Base-by-base conservation (phyloP, 2,113 vertebrate species). In the Vidua macroura region DNA sequence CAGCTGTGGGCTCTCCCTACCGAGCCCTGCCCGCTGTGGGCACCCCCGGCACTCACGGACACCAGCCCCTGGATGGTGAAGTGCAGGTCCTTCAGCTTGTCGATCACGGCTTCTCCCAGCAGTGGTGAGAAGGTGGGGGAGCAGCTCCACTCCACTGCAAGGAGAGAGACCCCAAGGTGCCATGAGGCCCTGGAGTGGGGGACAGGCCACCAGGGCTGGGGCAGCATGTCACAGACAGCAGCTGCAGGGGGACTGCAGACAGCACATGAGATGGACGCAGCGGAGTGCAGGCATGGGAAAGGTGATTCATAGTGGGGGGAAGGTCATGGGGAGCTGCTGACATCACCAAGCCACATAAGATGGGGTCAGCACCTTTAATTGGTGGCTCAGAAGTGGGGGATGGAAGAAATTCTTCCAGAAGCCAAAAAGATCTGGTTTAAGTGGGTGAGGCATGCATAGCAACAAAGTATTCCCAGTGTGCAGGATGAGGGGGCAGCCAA, bases 91-190 rank as follows among this genome's bases (percentile, higher is more conserved):
- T 97, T 98, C 90, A 98, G 95, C 93, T 99, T 98, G 76, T 99
- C 98, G 1, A 99, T 96, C 73, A 98, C 41, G 1, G 96, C 97
- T 95, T 99, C 98, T 17, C 98, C 98, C 74, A 98, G 85, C 13
- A 94, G 73, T 1, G 98, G 98, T 7, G 86, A 98, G 96, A 99
- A 98, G 22, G 97, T 98, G 4, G 98, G 97, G 28, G 95, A 97
- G 30, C 81, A 93, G 96, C 99, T 99, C 99, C 99, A 99, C 72
- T 98, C 98, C 96, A 99, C 99, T 99, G 97, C 33, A 97, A 80
- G 27, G 37, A 95, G 77, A 95, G 81, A 97, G 69, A 96, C 11
- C 48, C 35, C 44, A 22, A 53, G 35, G 58, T 81, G 76, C 43
- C 2, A 2, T 6, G 2, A 35, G 76, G 44, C 31, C 49, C 37